Evolutionary conservation across 2,888 invertebrate species (phyloP), one percentile per base, ranked within the genome.

Genomic region (Drosophila nigritarsus): DNA sequence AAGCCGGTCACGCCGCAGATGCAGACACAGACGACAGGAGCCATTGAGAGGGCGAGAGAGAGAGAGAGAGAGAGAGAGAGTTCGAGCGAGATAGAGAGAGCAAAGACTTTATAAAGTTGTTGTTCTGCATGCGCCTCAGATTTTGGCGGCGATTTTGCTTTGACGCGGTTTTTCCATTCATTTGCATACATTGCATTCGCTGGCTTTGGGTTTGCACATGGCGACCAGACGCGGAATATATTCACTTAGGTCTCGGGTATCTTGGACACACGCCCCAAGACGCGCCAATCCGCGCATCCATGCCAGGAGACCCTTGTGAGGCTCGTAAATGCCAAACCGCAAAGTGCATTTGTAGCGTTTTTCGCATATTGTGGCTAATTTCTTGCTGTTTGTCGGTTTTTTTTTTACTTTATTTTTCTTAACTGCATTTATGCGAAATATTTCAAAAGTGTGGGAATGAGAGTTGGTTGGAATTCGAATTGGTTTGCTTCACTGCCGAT

Each of bases 351-450:
- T 90, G 87, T 73, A 76, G 76, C 85, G 74, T 85, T 91, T 89
- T 89, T 89, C 91, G 80, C 91, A 89, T 78, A 87, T 88, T 87
- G 80, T 55, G 82, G 89, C 89, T 89, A 89, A 89, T 89, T 89
- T 89, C 73, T 78, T 74, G 70, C 74, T 74, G 78, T 85, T 88
- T 87, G 87, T 78, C 87, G 87, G 84, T 84, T 89, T 89, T 65
- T 62, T 56, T 3, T 54, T 51, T 51, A 51, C 15, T 51, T 50
- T 36, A 55, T 54, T 54, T 50, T 38, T 75, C 36, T 61, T 56
- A 66, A 64, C 67, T 75, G 75, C 79, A 83, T 76, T 83, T 81
- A 82, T 85, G 88, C 65, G 83, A 87, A 89, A 87, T 87, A 87
- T 82, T 82, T 85, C 53, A 66, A 80, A 60, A 86, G 83, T 87